A percentile compares a stretch with the other conserved stretches of the same genome.
These are phyloP conservation scores for Sardinella longiceps DNA, from an alignment of 2,797 vertebrate genomes.

Conservation along the genomic window DNA sequence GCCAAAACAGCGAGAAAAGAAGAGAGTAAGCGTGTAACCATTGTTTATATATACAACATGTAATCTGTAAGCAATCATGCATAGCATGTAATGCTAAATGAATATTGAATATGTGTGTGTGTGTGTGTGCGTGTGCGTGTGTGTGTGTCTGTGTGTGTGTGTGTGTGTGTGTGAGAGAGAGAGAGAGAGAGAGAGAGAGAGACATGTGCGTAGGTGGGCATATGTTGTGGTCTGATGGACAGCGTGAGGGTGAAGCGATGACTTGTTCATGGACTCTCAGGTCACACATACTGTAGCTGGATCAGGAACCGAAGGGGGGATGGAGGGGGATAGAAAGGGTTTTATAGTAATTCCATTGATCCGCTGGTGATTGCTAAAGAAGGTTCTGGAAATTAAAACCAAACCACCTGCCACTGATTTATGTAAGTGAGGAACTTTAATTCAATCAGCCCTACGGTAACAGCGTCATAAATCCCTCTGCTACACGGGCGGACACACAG, in stretches of 20 bases:
- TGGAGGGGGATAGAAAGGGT: constrained; percentile 32
- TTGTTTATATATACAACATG: neutral
- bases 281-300: constrained; percentile 37
- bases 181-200: no score
- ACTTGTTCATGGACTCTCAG: constrained; percentile 32
- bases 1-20: neutral
- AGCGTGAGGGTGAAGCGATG: neutral
- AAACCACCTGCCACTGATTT: constrained; percentile 59
- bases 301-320: constrained; percentile 31
- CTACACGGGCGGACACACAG: constrained; percentile 34
- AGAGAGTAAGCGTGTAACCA: neutral
- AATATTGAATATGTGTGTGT: neutral
- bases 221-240: neutral
- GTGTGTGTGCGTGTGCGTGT: neutral
- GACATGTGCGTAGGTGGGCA: neutral
- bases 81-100: neutral
- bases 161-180: neutral
- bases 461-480: constrained; percentile 38
- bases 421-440: constrained; percentile 48
- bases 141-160: neutral
- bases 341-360: constrained; percentile 59
- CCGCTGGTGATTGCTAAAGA: constrained; percentile 48
- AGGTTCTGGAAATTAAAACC: constrained; percentile 45
- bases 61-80: neutral
- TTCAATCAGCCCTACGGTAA: constrained; percentile 41